Conservation (phyloP, 2,888 invertebrate species). For the Platycnemis pennipes region DNA sequence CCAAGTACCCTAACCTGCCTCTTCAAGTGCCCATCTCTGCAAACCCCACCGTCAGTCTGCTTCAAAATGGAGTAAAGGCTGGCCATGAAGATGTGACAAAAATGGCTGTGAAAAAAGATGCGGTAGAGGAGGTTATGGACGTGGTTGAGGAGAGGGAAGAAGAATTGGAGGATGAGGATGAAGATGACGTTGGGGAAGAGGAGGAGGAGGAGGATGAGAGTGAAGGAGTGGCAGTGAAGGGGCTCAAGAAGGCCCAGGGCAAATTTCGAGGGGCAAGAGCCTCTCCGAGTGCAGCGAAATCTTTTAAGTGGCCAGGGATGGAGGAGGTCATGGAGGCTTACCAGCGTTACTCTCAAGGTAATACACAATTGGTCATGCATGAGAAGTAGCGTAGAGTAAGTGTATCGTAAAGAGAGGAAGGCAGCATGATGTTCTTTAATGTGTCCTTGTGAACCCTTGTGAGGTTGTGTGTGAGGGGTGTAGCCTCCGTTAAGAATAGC, state of each 20-base stretch:
- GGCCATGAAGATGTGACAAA: constrained; percentile 40
- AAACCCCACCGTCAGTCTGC: constrained; percentile 34
- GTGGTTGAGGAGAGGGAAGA: constrained; percentile 43
- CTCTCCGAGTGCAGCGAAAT: constrained; percentile 15
- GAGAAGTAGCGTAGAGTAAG: no score
- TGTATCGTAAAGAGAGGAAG: no score
- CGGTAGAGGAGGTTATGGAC: constrained; percentile 26
- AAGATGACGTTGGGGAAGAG: constrained; percentile 24
- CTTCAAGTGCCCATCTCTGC: constrained; percentile 62
- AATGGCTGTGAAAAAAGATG: constrained; percentile 66
- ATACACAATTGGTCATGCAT: constrained; percentile 68
- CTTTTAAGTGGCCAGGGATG: constrained; percentile 76
- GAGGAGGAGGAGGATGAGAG: constrained; percentile 30
- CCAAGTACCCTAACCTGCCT: constrained; percentile 47
- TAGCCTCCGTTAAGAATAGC: no score
- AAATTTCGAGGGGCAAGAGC: constrained; percentile 44
- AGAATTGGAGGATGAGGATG: constrained; percentile 15
- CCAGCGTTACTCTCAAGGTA: constrained; percentile 82
- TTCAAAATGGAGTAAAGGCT: constrained; percentile 52
- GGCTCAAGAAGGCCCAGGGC: constrained; percentile 53
- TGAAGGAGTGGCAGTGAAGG: constrained; percentile 70
- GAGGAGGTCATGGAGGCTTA: constrained; percentile 81
- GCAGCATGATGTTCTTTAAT: no score
- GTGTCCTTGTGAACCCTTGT: no score
- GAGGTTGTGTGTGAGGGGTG: no score